Evolutionary conservation across 2,888 invertebrate genomes (phyloP).

Genomic region (Meteorus colon): DNA sequence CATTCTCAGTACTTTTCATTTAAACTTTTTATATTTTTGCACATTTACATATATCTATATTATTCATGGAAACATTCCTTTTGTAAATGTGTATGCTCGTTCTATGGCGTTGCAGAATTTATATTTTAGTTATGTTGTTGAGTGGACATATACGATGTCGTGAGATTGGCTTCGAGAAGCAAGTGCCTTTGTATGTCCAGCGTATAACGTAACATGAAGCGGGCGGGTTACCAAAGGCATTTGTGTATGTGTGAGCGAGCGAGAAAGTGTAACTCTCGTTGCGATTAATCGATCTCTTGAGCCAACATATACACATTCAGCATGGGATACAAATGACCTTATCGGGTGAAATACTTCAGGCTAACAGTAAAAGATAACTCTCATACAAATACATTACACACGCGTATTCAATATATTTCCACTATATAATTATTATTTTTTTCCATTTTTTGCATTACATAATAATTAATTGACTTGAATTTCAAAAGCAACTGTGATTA

Average conservation of each 20-base stretch:
- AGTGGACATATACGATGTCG: slow-evolving; percentile 4
- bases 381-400: slow-evolving; percentile 18
- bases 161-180: slow-evolving; percentile 21
- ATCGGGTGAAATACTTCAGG: slow-evolving; percentile 46
- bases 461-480: too few species aligned
- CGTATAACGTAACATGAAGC: slow-evolving; percentile 13
- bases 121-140: background rate
- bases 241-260: slow-evolving; percentile 37
- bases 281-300: slow-evolving; percentile 52
- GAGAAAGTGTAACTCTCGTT: slow-evolving; percentile 40
- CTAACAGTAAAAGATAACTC: slow-evolving; percentile 29
- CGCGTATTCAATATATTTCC: slow-evolving; percentile 13
- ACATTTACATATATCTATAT: background rate
- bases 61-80: background rate
- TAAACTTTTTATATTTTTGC: background rate
- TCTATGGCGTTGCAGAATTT: background rate
- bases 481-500: too few species aligned
- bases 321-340: slow-evolving; percentile 60
- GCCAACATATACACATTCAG: slow-evolving; percentile 53
- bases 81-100: background rate
- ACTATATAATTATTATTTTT: background rate
- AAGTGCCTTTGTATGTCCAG: slow-evolving; percentile 34
- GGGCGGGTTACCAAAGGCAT: background rate
- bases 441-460: too few species aligned
- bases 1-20: background rate